Evolutionary conservation across 2,113 vertebrate species (phyloP), one percentile per base, ranked within the genome.

Genomic region (Mastomys natalensis): DNA sequence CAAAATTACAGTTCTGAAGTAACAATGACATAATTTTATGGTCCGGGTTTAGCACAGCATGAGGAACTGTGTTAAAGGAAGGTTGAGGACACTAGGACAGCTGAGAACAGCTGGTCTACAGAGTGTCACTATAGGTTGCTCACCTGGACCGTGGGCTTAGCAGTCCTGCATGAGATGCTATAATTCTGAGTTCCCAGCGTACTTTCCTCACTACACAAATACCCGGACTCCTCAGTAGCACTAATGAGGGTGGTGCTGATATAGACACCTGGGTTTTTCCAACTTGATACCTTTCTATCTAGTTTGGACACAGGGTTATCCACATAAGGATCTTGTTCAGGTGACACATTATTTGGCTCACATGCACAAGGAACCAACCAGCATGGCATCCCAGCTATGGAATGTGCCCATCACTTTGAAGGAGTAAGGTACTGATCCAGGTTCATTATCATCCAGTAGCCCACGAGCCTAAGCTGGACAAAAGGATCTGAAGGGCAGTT

Each of bases 351-450:
- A 7, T 37, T 88, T 26, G n/a, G n/a, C 16, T 72, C 34, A 31
- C 31, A 48, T 43, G 15, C 34, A 15, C 48, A 15, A 1, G 10
- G 34, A 64, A 29, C 43, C 51, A 31, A 76, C 3, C 80, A 76
- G 55, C 0, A 4, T 53, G 72, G 22, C 26, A 6, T 21, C 77
- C 68, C 4, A 1, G 0, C 10, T 40, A 60, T 51, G 3, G 58
- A 29, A 40, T 73, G 43, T 45, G 72, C 7, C 37, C 21, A 70
- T 16, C 3, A 4, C 11, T 90, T n/a, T 31, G n/a, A 22, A 87
- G 43, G 48, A 73, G 21, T 0, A 55, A 93, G 24, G 58, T 0
- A 0, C n/a, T 45, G 13, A 9, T 51, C 45, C 74, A 55, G 76
- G 84, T 31, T 77, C 58, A 43, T 60, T 40, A 31, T 22, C 6